Base-by-base conservation (phyloP, 2,113 vertebrate species). In the Paralichthys olivaceus region DNA sequence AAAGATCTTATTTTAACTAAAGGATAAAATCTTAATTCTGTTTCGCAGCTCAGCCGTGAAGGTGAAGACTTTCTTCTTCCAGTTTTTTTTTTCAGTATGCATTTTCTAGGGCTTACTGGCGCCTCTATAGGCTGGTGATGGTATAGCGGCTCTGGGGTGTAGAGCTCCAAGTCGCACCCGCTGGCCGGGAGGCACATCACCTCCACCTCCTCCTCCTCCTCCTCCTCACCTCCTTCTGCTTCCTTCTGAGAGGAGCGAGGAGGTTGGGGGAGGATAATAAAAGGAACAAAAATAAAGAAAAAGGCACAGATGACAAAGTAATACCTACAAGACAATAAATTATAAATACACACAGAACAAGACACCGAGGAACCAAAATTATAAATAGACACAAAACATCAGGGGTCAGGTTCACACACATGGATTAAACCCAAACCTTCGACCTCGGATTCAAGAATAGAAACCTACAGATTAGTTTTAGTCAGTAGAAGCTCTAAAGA, bases 81-180 rank as follows among this genome's bases (percentile, higher is more conserved):
- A 62, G 69, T 82, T 58, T 55, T 55, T 23, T 1, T 40, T 72
- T 74, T 72, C 32, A 69, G 19, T 12, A 13, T 67, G 40, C 20
- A 70, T 71, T 60, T 68, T 81, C 43, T 76, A 57, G 79, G 77
- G 91, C 94, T 95, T 95, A 95, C 94, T 93, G 93, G 93, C 77
- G 93, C 91, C 93, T 93, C 93, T 91, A 94, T 76, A 89, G 93
- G 92, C 89, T 47, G 91, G 71, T 90, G 89, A 84, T 54, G 82
- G 82, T 79, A 93, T 75, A 90, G 91, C 85, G 89, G 82, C 90
- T 88, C 83, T 59, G 94, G 90, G 72, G 86, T 91, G 93, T 94
- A 95, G 84, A 94, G 90, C 83, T 93, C 90, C 89, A 83, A 80
- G 87, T 88, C 81, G 81, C 80, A 85, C 79, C 83, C 87, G 60